Percentiles rank a stretch among this genome's conserved stretches.
phyloP scores from a whole-genome alignment of 2,797 vertebrate species.

The Gymnoscopelus microlampas region DNA sequence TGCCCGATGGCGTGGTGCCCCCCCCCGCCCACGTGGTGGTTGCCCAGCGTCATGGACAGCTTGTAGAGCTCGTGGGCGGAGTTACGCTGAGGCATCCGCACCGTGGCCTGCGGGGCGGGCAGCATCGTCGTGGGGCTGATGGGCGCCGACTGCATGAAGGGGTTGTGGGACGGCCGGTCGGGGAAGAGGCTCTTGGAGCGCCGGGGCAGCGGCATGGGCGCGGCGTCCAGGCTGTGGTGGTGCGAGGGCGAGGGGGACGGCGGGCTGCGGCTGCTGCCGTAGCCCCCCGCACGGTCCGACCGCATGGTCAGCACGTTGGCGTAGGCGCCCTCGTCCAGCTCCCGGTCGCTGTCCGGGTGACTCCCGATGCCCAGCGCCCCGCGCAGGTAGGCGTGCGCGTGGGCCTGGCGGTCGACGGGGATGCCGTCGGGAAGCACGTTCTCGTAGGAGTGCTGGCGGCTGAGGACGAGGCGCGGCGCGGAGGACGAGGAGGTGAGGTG shows the following conservation, averaged over 20 bases:
- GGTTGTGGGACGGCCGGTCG: slow-evolving; percentile 90
- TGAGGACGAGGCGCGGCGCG: slow-evolving; percentile 87
- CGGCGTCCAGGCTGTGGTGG: slow-evolving; percentile 88
- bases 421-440: slow-evolving; percentile 90
- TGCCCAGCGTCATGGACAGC: slow-evolving; percentile 86
- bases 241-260: slow-evolving; percentile 82
- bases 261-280: slow-evolving; percentile 83
- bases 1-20: slow-evolving; percentile 10
- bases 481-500: slow-evolving; percentile 74
- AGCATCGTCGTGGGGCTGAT: slow-evolving; percentile 76
- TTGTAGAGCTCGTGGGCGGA: slow-evolving; percentile 93
- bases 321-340: slow-evolving; percentile 92
- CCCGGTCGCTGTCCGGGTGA: slow-evolving; percentile 89
- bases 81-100: slow-evolving; percentile 88
- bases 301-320: slow-evolving; percentile 93
- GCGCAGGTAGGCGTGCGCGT: slow-evolving; percentile 62
- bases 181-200: slow-evolving; percentile 94
- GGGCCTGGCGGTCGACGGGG: slow-evolving; percentile 74
- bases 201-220: slow-evolving; percentile 81
- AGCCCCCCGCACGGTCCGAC: slow-evolving; percentile 84
- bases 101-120: slow-evolving; percentile 63
- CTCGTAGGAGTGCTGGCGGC: slow-evolving; percentile 94
- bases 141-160: slow-evolving; percentile 88
- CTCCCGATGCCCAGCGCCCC: slow-evolving; percentile 83
- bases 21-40: slow-evolving; percentile 70